A percentile compares a stretch with the other conserved stretches of the same genome.
These are phyloP conservation scores for Zalophus californianus DNA, from an alignment of 2,797 vertebrate genomes.

Conservation along the genomic window DNA sequence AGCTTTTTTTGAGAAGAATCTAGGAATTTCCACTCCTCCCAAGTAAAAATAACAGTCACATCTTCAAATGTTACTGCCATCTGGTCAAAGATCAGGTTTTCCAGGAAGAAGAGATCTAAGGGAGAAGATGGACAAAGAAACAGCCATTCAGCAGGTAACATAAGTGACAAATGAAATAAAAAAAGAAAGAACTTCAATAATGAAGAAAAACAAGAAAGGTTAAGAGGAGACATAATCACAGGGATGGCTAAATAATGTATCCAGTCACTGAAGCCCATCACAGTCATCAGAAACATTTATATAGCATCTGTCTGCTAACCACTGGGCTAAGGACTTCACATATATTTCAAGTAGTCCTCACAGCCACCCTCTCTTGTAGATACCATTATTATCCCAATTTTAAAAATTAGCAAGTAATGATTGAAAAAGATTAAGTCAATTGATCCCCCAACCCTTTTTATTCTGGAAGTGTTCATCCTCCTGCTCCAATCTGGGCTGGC, in stretches of 20 bases:
- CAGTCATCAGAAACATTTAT: neutral
- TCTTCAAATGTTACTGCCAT: constrained; percentile 80
- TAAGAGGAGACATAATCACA: neutral
- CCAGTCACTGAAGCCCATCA: neutral
- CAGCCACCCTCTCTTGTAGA: neutral
- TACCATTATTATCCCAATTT: neutral
- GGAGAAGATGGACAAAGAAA: neutral
- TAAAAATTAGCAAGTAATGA: constrained; percentile 16
- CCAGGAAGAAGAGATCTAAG: constrained; percentile 56
- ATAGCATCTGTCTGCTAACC: neutral
- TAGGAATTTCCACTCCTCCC: constrained; percentile 79
- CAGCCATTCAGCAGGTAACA: neutral
- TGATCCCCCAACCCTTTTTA: neutral
- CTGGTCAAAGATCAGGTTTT: constrained; percentile 66
- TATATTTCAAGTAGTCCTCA: constrained; percentile 2
- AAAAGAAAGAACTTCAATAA: constrained; percentile 13
- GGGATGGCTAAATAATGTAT: neutral
- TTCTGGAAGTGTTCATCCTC: neutral
- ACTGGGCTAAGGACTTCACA: neutral
- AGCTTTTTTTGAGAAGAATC: constrained; percentile 74
- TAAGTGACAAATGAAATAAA: neutral
- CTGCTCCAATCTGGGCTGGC: neutral
- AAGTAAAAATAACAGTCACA: constrained; percentile 76
- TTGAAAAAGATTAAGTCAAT: neutral
- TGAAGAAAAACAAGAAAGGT: neutral